These are phyloP conservation scores for Hafferia zeledoni DNA, from an alignment of 2,797 vertebrate genomes.

Conservation along the genomic window DNA sequence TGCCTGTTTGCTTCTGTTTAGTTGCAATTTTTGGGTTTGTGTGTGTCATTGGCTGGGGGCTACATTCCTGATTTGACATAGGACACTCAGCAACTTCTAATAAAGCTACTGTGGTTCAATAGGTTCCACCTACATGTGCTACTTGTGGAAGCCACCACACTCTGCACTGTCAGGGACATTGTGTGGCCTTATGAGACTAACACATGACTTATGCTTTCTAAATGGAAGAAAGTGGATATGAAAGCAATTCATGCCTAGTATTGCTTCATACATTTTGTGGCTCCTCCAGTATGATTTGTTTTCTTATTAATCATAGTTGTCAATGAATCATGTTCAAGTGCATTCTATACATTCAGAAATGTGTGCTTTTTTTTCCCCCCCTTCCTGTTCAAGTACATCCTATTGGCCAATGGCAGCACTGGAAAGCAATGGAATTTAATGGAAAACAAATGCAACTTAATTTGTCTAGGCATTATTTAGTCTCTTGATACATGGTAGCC, in stretches of 20 bases:
- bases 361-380: neutral
- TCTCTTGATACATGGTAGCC: neutral
- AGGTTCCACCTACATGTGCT: neutral
- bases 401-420: neutral
- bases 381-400: neutral
- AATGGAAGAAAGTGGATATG: neutral
- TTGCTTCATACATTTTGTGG: constrained; percentile 44
- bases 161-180: neutral
- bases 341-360: neutral
- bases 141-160: neutral
- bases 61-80: constrained; percentile 31
- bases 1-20: neutral
- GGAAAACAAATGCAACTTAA: neutral
- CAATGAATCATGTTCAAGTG: neutral
- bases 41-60: neutral
- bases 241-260: constrained; percentile 18
- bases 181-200: neutral
- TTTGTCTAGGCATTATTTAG: neutral
- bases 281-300: constrained; percentile 4
- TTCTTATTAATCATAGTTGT: neutral
- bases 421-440: neutral
- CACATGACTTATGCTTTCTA: constrained; percentile 40
- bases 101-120: constrained; percentile 37
- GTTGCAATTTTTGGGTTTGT: neutral
- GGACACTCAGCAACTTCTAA: constrained; percentile 28